Base-by-base conservation (phyloP, 2,888 invertebrate species). In the Metallyticus violacea region DNA sequence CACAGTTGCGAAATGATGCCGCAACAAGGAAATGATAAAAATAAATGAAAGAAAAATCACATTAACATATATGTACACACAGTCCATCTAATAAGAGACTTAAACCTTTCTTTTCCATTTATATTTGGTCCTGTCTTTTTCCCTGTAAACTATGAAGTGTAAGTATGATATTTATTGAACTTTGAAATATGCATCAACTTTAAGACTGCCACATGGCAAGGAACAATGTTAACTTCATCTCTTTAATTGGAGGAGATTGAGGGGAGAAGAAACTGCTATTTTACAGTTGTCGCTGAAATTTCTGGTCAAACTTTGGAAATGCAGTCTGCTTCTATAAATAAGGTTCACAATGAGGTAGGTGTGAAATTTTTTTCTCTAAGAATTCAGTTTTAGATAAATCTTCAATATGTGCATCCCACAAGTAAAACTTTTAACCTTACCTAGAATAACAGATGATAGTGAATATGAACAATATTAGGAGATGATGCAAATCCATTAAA, bases 11-110 rank as follows among this genome's bases (percentile, higher is more conserved):
- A 26, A 22, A 40, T 62, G 4, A 82, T 26, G 77, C 22, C 9
- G 7, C 40, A 30, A 62, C 40, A 62, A 1, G 40, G 15, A 15
- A 4, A 62, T n/a, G n/a, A n/a, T n/a, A 62, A 15, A 22, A 4
- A 62, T 15, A 62, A 62, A 15, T 29, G 6, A 62, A 62, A 28
- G 28, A 77, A 28, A 83, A 77, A 25, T 77, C 83, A 83, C 83
- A 83, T 77, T 77, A 77, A 83, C 83, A 77, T 29, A 7, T 83
- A 83, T 83, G 29, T 83, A 83, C 77, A 83, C 83, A 27, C 29
- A 62, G 76, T 83, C 77, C 76, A 82, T 25, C 82, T 26, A 76
- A 22, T 82, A 26, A 82, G 22, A 77, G 77, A 77, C 28, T 28
- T 29, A 62, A 62, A 62, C 40, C 40, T 22, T 62, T 62, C 40